Base-by-base conservation (phyloP, 2,797 vertebrate species). In the Micromesistius poutassou region DNA sequence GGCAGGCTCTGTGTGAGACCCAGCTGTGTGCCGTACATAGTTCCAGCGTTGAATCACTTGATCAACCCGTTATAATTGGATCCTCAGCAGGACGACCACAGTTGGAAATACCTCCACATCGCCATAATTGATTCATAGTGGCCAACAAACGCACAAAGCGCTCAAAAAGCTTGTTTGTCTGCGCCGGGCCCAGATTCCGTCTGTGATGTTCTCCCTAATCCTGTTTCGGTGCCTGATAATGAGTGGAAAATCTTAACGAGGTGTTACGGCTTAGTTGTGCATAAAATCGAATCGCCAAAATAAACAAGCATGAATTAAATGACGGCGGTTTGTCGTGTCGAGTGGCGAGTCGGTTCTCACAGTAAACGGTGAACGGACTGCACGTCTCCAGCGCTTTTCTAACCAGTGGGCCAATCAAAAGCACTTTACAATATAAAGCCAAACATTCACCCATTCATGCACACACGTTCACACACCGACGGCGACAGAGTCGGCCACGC, bases 21-120 rank as follows among this genome's bases (percentile, higher is more conserved):
- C 76, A 86, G 73, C 70, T 84, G 85, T 84, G 86, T 81, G 84
- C 72, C 84, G 62, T 73, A 78, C 71, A 74, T 84, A 90, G 74
- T 46, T 76, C 79, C 73, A 84, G 75, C 68, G 81, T n/a, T 80
- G 75, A 80, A 80, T 55, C 62, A 85, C 83, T 78, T 84, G 73
- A 86, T 77, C 74, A 66, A 77, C 79, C 79, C 62, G 77, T 74
- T 72, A 76, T 81, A 82, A 66, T 40, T 68, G 77, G 19, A 38
- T 55, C 46, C 35, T 46, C 33, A 31, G 22, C 28, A 30, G 28
- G 8, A 36, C 70, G 28, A 30, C 14, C 42, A 25, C 68, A 30
- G 30, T 71, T 71, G 68, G 30, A 71, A 71, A 30, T 16, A 46
- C 42, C n/a, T 31, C 28, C 16, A 50, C 28, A 35, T 62, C 38